Evolutionary conservation across 2,888 invertebrate genomes (phyloP).

Genomic region (Miltochrista miniata): DNA sequence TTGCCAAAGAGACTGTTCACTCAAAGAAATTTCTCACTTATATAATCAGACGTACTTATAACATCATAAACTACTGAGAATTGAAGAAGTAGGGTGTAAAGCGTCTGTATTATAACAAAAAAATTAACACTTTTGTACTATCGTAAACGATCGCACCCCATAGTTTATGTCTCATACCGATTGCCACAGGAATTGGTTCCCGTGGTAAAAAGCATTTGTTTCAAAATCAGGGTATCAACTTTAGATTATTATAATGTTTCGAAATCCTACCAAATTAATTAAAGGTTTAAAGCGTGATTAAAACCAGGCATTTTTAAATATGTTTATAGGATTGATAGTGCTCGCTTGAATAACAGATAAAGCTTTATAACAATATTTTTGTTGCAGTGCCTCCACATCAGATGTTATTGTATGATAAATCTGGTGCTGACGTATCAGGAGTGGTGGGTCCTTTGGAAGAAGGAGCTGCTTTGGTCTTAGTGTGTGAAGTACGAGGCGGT

Average conservation of each 20-base stretch:
- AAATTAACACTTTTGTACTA: conserved; percentile 46
- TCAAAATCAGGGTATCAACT: no score
- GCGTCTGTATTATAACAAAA: conserved; percentile 62
- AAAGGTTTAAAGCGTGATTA: no score
- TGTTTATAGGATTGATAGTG: no score
- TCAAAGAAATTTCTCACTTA: conserved; percentile 60
- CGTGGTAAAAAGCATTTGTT: no score
- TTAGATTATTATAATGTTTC: no score
- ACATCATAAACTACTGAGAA: conserved; percentile 64
- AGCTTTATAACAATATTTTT: conserved; percentile 23
- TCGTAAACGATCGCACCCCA: no score
- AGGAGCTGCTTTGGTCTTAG: conserved; percentile 90
- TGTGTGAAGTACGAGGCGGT: conserved; percentile 96
- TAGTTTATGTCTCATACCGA: no score
- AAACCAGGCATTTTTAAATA: no score
- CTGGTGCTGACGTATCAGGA: conserved; percentile 91
- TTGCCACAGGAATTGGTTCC: no score
- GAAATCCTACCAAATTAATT: no score
- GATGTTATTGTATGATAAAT: conserved; percentile 92
- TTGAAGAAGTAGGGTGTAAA: conserved; percentile 46
- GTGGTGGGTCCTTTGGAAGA: conserved; percentile 93
- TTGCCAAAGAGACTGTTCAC: conserved; percentile 62
- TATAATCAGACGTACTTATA: conserved; percentile 65
- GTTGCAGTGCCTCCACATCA: conserved; percentile 94
- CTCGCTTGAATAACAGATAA: no score